Conservation (phyloP, 2,797 vertebrate species). For the Macropus fuliginosus region DNA sequence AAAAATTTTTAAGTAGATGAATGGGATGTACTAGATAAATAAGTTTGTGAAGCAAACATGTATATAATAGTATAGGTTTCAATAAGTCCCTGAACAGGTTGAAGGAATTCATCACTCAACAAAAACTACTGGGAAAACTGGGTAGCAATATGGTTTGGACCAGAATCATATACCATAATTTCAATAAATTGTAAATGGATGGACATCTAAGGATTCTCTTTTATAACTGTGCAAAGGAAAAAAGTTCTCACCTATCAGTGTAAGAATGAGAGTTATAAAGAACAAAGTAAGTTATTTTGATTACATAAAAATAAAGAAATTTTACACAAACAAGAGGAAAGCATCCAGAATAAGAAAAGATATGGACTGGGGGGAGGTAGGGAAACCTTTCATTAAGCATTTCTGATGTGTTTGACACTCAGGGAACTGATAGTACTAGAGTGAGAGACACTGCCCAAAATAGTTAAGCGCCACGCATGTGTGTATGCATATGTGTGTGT, state of each 20-base stretch:
- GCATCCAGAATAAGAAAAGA: not conserved
- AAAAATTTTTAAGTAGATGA: not conserved
- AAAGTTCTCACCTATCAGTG: not conserved
- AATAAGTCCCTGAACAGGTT: not conserved
- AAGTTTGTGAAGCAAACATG: not conserved
- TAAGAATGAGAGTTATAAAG: not conserved
- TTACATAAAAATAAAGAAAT: not conserved
- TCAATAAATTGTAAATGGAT: not conserved
- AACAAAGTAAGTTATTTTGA: not conserved
- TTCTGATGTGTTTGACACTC: not conserved
- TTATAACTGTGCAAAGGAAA: not conserved
- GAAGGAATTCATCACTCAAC: not conserved
- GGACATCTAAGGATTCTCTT: not conserved
- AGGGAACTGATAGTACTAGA: no score
- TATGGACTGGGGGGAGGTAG: not conserved
- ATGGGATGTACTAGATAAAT: not conserved
- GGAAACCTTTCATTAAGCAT: not conserved
- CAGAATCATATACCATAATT: not conserved
- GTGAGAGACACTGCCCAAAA: not conserved
- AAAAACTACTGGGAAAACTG: not conserved
- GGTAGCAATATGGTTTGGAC: not conserved
- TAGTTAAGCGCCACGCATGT: not conserved
- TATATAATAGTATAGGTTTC: not conserved
- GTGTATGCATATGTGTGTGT: no score
- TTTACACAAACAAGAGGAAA: not conserved